Evolutionary conservation across 1,140 invertebrate genomes (phyloP), one percentile per base, ranked within the genome.

Genomic region (Aphelenchoides fujianensis): DNA sequence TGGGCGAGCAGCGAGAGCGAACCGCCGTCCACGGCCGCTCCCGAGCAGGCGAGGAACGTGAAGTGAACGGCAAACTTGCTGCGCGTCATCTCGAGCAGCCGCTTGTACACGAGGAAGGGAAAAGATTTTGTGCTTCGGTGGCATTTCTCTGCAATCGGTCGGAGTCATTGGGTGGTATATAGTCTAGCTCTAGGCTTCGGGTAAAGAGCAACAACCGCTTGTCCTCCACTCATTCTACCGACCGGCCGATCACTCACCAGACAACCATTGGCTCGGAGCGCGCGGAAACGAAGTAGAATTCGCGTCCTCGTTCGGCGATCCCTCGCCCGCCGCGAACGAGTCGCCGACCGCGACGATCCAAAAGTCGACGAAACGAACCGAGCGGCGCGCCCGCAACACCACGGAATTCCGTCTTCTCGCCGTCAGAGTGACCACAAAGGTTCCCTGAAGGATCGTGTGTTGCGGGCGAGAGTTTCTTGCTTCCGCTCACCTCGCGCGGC

Each of bases 61-160:
- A 72, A 72, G 41, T 72, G 70, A 31, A 72, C 2, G 28, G 54
- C 70, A 12, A 54, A 73, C 12, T 3, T 12, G 0, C 74, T 34
- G 37, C 19, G 31, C 32, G 28, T 23, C 72, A 68, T 27, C 30
- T 23, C 28, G 16, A 59, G 19, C 3, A 74, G 28, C 28, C 62
- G 32, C 36, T 72, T 16, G 30, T 72, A 72, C n/a, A 72, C 12
- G 27, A 59, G 71, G 70, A 30, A 72, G 0, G 70, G 70, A 28
- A 37, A 72, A 3, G 70, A 74, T 32, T 63, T 71, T 12, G 31
- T 55, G 34, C 70, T 72, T 19, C 70, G 70, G 48, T 72, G 70
- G 41, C 70, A 72, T 28, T 36, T 53, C 62, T 74, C 70, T 73
- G 70, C n/a, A n/a, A n/a, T n/a, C n/a, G n/a, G n/a, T n/a, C n/a